Percentiles rank a stretch among this genome's conserved stretches.
These are phyloP conservation scores for Hydrozoanthus gracilis DNA, from an alignment of 92 coral and sea anemone genomes.

Conservation along the genomic window DNA sequence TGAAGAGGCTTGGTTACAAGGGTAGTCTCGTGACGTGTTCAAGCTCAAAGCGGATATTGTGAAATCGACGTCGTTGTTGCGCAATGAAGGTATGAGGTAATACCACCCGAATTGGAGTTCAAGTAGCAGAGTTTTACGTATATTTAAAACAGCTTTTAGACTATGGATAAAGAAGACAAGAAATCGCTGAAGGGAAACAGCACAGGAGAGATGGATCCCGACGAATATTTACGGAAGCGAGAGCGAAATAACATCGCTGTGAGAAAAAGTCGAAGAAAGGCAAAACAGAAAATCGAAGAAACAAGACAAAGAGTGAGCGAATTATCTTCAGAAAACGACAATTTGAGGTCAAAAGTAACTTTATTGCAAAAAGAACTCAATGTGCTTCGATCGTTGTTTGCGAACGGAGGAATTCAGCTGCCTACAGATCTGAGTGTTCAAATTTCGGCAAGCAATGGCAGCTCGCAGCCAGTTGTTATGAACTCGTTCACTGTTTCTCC, in stretches of 20 bases:
- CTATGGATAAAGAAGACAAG: slow-evolving; percentile 1
- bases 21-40: not conserved
- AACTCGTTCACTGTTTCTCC: slow-evolving; percentile 41
- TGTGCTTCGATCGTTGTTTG: slow-evolving; percentile 93
- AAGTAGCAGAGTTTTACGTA: not conserved
- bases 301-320: slow-evolving; percentile 81
- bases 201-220: not conserved
- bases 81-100: slow-evolving; percentile 39
- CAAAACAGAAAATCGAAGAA: slow-evolving; percentile 94
- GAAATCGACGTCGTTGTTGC: slow-evolving; percentile 40
- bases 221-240: slow-evolving; percentile 82
- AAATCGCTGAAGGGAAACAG: not conserved
- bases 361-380: slow-evolving; percentile 94
- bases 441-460: slow-evolving; percentile 57
- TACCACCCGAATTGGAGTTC: not conserved
- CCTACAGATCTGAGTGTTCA: slow-evolving; percentile 81
- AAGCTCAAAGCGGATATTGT: slow-evolving; percentile 40
- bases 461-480: slow-evolving; percentile 21
- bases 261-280: slow-evolving; percentile 96
- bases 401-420: slow-evolving; percentile 87
- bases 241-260: slow-evolving; percentile 97
- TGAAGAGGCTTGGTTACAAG: slow-evolving; percentile 24
- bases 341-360: slow-evolving; percentile 88
- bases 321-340: slow-evolving; percentile 89
- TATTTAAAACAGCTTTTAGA: not conserved